These are phyloP conservation scores for Archilochus colubris DNA, from an alignment of 2,113 vertebrate species.

Conservation along the genomic window DNA sequence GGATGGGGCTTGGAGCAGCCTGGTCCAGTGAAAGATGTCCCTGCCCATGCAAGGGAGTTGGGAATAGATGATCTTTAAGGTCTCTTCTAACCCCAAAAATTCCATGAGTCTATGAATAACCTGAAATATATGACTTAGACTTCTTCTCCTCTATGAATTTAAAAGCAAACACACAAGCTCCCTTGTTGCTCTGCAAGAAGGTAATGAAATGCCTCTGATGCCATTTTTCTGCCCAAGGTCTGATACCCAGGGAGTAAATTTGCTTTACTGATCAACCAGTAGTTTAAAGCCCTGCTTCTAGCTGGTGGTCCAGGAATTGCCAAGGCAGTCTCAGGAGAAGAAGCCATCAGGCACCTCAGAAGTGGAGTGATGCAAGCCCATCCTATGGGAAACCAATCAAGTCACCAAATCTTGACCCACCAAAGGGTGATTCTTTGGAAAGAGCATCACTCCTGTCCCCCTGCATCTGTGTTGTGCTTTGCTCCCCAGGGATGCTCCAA, in stretches of 20 bases:
- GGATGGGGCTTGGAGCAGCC: neutral
- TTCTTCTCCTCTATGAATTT: neutral
- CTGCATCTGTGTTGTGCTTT: neutral
- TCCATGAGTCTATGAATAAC: neutral
- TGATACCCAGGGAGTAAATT: neutral
- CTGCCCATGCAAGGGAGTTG: neutral
- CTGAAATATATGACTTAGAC: neutral
- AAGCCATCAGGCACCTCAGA: neutral
- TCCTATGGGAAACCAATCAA: neutral
- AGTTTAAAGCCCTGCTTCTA: neutral
- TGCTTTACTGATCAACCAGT: neutral
- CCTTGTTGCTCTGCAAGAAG: neutral
- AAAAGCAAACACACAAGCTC: neutral
- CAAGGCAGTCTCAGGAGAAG: neutral
- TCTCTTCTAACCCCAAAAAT: neutral
- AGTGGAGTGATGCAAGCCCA: neutral
- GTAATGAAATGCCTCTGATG: neutral
- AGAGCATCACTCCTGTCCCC: neutral
- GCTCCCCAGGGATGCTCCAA: neutral
- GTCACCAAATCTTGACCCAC: neutral
- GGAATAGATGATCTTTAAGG: neutral
- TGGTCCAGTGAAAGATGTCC: neutral
- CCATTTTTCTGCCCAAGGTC: neutral
- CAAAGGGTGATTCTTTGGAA: neutral
- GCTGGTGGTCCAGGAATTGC: neutral